These are phyloP conservation scores for Peromyscus maniculatus DNA, from an alignment of 2,113 vertebrate genomes.

Conservation along the genomic window DNA sequence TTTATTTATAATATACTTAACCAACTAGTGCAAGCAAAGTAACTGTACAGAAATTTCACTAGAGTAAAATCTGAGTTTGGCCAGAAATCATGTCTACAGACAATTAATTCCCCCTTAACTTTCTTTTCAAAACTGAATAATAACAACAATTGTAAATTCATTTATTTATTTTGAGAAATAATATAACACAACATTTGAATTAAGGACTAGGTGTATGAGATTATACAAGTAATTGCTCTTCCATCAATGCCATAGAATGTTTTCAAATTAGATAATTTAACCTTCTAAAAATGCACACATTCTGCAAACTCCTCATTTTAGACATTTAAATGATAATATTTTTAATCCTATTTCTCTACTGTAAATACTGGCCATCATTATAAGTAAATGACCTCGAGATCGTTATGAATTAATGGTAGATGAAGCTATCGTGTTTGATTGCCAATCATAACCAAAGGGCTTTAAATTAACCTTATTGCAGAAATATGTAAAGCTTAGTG, in stretches of 20 bases:
- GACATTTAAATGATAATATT: neutral
- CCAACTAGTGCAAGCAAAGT: neutral
- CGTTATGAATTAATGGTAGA: neutral
- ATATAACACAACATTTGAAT: neutral
- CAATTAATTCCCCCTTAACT: neutral
- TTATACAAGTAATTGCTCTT: neutral
- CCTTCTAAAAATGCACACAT: neutral
- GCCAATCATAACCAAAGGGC: neutral
- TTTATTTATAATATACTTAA: neutral
- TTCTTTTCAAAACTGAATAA: constrained; percentile 52
- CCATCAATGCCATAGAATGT: neutral
- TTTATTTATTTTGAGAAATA: constrained; percentile 35
- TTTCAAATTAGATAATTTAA: constrained; percentile 10
- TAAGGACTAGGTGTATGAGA: neutral
- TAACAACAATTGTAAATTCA: neutral
- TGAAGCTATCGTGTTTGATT: neutral
- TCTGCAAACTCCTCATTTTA: neutral
- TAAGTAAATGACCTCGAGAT: neutral
- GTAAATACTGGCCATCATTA: neutral
- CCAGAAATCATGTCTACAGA: neutral
- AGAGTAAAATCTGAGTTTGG: neutral
- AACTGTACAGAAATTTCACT: neutral
- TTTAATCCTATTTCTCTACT: neutral
- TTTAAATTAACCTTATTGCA: neutral
- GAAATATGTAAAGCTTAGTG: neutral